Evolutionary conservation across 2,113 vertebrate species (phyloP), one percentile per base, ranked within the genome.

Genomic region (Prinia subflava): DNA sequence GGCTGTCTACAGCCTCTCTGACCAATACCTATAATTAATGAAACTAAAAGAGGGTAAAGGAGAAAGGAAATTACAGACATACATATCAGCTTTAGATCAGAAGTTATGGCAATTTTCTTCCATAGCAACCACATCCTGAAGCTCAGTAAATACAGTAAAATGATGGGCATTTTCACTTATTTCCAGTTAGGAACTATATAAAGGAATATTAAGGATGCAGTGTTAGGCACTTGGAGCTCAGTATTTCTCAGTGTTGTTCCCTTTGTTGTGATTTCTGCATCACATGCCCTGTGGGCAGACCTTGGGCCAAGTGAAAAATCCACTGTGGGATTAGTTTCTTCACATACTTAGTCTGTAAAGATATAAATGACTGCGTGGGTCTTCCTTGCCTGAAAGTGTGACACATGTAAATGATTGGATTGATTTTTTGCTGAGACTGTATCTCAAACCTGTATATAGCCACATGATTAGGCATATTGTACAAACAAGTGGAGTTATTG

Each of bases 11-110:
- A 91, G 42, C 47, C 47, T 76, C 78, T 80, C 81, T 68, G 53
- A 94, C 87, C 60, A 94, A 83, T 64, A 92, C 62, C 15, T 60
- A 64, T 87, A 95, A 95, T 97, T 95, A 96, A 94, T 78, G 75
- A 95, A 95, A 88, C 68, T 59, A 42, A 64, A 87, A 93, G 74
- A 92, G 37, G 52, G 63, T 96, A 84, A 95, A 92, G 67, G 74
- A 96, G 64, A 95, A 91, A 79, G 83, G 91, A 94, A 95, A 93
- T 75, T 95, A 80, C 85, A 92, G 92, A 56, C 39, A 75, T 47
- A 76, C 22, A 0, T 70, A 94, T 92, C 63, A 90, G 65, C 55
- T 89, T 88, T 65, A 94, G 68, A 93, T 90, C 71, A 86, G 47
- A 95, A 94, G 80, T 84, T 96, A 82, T 55, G 55, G 80, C 77